A percentile compares a stretch with the other conserved stretches of the same genome.
phyloP scores from a whole-genome alignment of 2,888 invertebrate species.

The Beris chalybata region DNA sequence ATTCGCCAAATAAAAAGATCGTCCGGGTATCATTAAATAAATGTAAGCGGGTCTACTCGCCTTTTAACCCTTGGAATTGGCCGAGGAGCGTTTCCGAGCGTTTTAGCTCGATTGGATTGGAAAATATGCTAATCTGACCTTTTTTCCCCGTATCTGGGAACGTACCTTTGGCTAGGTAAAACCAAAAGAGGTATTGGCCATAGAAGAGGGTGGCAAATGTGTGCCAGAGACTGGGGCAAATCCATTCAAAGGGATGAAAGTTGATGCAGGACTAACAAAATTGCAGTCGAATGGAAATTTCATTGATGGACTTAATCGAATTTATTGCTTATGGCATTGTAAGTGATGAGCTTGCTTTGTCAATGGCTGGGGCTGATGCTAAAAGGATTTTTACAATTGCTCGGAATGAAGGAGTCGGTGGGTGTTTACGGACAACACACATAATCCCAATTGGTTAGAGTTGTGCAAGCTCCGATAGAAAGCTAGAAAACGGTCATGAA shows the following conservation, averaged over 20 bases:
- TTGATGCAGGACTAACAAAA: conserved; percentile 18
- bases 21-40: conserved; percentile 28
- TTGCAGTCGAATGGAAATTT: conserved; percentile 36
- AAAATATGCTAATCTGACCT: conserved; percentile 41
- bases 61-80: conserved; percentile 19
- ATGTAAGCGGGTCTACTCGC: conserved; percentile 18
- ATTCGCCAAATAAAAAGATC: conserved; percentile 8
- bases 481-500: too few relatives aligned
- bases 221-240: not conserved
- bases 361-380: too few relatives aligned
- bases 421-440: too few relatives aligned
- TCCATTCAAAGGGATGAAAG: conserved; percentile 5
- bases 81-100: conserved; percentile 40
- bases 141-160: not conserved
- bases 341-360: too few relatives aligned
- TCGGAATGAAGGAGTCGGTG: too few relatives aligned
- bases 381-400: too few relatives aligned
- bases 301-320: conserved; percentile 34
- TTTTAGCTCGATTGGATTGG: conserved; percentile 45
- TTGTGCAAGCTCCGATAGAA: too few relatives aligned
- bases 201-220: conserved; percentile 13
- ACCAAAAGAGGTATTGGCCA: conserved; percentile 1
- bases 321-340: conserved; percentile 27
- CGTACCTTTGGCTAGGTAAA: not conserved
- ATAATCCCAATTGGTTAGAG: too few relatives aligned